Evolutionary conservation across 2,797 vertebrate genomes (phyloP), one percentile per base, ranked within the genome.

Genomic region (Dromococcyx pavoninus): DNA sequence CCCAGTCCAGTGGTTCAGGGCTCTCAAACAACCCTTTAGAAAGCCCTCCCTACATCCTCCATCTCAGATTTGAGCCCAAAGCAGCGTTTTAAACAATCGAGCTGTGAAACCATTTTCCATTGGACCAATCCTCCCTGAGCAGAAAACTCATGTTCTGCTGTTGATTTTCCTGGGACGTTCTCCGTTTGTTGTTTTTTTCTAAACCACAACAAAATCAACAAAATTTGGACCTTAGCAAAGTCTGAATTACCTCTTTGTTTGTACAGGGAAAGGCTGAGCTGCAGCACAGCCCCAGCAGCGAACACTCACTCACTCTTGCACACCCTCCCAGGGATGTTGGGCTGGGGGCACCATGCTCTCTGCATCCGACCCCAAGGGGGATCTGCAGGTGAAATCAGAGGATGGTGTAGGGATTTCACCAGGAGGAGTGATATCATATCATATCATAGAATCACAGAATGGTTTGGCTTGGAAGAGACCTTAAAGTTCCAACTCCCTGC

Each of bases 171-270:
- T 14, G 62, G 37, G 73, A 86, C 0, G 1, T 32, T 44, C 58
- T 60, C 65, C 2, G 3, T 32, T 91, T 76, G 81, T 56, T 18
- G 21, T 51, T 50, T 50, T 46, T 65, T 28, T 9, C 44, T 23
- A 61, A 91, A 77, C 65, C 93, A 84, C 88, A 86, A 88, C 41
- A 75, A 86, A 80, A 91, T 30, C 86, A 88, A 64, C 83, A 46
- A 17, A 54, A 44, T 78, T 54, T 53, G 86, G 92, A 23, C 32
- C 71, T 79, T 0, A 4, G 44, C 5, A 32, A 82, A 53, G n/a
- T 77, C 56, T 78, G 73, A 78, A 72, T 86, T 80, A 86, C 77
- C 83, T 54, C 76, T 60, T 66, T 70, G 46, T 79, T 73, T 71
- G 18, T 4, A 0, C 70, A 22, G 39, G 66, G 81, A 61, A 37